Percentiles rank a stretch among this genome's conserved stretches.
phyloP scores from a whole-genome alignment of 2,797 vertebrate species.

The Propithecus perrieri region DNA sequence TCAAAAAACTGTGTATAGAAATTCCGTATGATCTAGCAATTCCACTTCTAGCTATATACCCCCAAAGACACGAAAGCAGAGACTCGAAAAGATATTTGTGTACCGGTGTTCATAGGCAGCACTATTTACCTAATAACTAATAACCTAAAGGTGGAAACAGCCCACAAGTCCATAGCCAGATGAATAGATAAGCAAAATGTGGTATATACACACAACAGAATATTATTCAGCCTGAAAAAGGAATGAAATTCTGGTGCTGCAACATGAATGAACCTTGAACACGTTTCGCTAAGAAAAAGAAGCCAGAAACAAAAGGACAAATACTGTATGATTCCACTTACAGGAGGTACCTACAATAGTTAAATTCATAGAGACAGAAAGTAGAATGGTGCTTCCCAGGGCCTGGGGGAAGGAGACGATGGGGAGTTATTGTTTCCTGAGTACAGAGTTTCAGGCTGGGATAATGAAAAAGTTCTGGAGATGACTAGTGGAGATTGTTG shows the following conservation, averaged over 20 bases:
- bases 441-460: background rate
- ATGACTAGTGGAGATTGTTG: background rate
- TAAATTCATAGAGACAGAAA: background rate
- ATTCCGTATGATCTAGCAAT: background rate
- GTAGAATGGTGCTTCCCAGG: background rate
- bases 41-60: background rate
- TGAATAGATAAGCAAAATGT: background rate
- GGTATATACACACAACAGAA: background rate
- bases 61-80: background rate
- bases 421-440: background rate
- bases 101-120: background rate
- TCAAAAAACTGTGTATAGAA: background rate
- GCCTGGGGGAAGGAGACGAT: background rate
- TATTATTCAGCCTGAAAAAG: background rate
- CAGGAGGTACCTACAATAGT: background rate
- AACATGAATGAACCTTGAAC: background rate
- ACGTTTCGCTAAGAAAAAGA: slow-evolving; percentile 15
- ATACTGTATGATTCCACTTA: background rate
- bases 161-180: background rate
- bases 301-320: background rate
- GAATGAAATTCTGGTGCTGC: background rate
- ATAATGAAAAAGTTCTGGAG: background rate
- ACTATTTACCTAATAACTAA: background rate
- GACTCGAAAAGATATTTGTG: background rate
- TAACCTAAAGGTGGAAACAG: background rate